phyloP scores from a whole-genome alignment of 2,113 vertebrate species.

The Accipiter cooperii region DNA sequence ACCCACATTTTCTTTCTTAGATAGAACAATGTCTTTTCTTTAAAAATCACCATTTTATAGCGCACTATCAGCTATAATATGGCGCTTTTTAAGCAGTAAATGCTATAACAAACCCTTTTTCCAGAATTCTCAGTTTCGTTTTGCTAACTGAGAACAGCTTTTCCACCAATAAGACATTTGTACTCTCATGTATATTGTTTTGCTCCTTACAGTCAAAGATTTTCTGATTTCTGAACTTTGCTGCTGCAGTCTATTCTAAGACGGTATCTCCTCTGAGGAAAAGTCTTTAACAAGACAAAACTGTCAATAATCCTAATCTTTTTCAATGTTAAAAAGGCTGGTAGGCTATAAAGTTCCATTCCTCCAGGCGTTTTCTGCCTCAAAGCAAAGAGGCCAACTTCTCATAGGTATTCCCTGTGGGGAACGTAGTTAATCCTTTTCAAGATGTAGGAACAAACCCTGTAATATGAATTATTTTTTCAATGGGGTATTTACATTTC shows the following conservation, averaged over 20 bases:
- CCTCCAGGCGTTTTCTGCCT: not conserved
- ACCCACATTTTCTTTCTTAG: not conserved
- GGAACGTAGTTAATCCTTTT: not conserved
- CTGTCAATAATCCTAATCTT: constrained; percentile 18
- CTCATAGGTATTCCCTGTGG: not conserved
- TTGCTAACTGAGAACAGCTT: not conserved
- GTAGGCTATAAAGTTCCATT: not conserved
- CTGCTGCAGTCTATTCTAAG: not conserved
- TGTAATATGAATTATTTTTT: not conserved
- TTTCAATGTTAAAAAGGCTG: not conserved
- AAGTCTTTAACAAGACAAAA: not conserved
- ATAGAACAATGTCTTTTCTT: not conserved
- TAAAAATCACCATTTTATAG: not conserved
- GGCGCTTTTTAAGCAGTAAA: not conserved
- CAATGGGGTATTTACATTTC: not conserved
- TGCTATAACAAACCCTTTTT: not conserved
- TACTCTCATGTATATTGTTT: not conserved
- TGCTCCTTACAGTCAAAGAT: not conserved
- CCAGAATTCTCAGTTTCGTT: not conserved
- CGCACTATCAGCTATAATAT: not conserved
- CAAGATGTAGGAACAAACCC: not conserved
- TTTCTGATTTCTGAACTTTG: not conserved
- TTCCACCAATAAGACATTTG: not conserved
- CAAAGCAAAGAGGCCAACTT: not conserved
- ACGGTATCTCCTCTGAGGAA: not conserved